Evolutionary conservation across 2,888 invertebrate genomes (phyloP).

Genomic region (Orthosia gracilis): DNA sequence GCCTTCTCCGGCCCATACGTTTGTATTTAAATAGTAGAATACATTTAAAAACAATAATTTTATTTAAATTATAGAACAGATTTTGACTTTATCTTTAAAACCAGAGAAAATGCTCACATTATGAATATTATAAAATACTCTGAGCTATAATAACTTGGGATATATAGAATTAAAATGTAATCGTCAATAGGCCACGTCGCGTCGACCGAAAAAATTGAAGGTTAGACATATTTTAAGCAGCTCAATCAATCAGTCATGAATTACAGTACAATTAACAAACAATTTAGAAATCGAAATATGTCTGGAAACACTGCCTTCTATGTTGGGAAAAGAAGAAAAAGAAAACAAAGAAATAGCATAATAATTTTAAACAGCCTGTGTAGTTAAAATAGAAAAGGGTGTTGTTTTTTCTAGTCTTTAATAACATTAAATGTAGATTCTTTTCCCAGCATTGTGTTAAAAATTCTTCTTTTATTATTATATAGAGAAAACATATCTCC

Average conservation of each 20-base stretch:
- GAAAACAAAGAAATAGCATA: no score
- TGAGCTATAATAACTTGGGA: neutral
- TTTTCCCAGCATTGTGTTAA: conserved; percentile 33
- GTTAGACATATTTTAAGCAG: conserved; percentile 86
- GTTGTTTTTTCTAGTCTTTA: neutral
- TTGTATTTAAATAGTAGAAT: no score
- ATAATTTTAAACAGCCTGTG: neutral
- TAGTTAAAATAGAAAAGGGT: neutral
- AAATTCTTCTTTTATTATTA: conserved; percentile 65
- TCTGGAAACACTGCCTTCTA: conserved; percentile 55
- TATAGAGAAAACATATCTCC: conserved; percentile 65
- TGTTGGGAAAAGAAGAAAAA: conserved; percentile 39
- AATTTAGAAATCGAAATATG: conserved; percentile 43
- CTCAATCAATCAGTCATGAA: conserved; percentile 62
- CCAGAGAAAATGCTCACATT: neutral
- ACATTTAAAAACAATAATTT: no score
- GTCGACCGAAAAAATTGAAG: conserved; percentile 79
- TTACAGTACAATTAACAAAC: conserved; percentile 59
- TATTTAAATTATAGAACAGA: conserved; percentile 2
- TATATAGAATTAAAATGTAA: conserved; percentile 39
- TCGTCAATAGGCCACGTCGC: conserved; percentile 82
- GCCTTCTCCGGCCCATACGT: no score
- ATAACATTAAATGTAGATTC: neutral
- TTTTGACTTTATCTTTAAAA: neutral
- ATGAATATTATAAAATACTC: neutral